phyloP scores from a whole-genome alignment of 2,888 invertebrate genomes.

The Leptarthrus brevirostris region DNA sequence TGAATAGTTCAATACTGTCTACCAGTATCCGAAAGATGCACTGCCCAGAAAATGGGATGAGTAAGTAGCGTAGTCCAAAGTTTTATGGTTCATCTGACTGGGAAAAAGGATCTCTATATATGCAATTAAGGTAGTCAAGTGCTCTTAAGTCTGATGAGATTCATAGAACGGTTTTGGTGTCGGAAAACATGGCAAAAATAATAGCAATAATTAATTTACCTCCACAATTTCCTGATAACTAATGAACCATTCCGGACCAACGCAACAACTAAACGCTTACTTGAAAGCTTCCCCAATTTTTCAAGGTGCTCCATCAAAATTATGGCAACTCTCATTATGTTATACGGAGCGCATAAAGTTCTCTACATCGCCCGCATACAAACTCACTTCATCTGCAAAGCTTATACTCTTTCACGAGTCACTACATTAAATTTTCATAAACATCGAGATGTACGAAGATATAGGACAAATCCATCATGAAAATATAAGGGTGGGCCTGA shows the following conservation, averaged over 20 bases:
- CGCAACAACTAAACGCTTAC: background rate
- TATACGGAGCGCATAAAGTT: background rate
- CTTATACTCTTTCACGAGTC: slow-evolving; percentile 16
- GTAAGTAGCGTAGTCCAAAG: background rate
- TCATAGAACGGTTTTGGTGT: no score
- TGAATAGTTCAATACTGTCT: background rate
- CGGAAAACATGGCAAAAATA: no score
- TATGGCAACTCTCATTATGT: background rate
- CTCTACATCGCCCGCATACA: background rate
- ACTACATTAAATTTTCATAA: slow-evolving; percentile 25
- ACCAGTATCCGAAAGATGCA: background rate
- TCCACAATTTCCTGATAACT: no score
- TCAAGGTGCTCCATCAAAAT: background rate
- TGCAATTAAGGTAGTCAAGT: background rate
- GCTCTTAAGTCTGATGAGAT: background rate
- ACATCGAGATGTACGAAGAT: background rate
- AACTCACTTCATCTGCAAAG: slow-evolving; percentile 15
- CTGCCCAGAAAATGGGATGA: background rate
- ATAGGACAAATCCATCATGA: background rate
- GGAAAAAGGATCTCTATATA: background rate
- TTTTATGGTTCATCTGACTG: background rate
- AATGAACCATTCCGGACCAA: no score
- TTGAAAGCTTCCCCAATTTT: background rate
- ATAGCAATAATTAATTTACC: no score
- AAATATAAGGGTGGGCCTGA: background rate